Conservation (phyloP, 1,140 invertebrate species). For the Zaprionus nigranus region DNA sequence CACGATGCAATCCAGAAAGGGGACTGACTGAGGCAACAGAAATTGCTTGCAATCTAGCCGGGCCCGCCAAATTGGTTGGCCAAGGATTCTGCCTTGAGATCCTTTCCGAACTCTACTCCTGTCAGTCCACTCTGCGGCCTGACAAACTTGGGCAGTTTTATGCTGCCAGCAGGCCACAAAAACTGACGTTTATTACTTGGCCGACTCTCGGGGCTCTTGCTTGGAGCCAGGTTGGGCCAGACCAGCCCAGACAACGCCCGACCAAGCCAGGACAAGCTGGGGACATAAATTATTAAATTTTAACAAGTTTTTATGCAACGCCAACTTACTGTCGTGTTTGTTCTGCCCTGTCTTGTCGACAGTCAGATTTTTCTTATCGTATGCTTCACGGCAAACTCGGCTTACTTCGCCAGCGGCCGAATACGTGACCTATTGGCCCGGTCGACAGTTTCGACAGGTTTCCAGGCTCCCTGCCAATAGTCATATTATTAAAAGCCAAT, state of each 20-base stretch:
- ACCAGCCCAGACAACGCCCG: not conserved
- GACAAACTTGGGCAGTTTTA: constrained; percentile 76
- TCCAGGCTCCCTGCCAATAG: constrained; percentile 62
- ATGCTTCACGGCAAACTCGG: constrained; percentile 50
- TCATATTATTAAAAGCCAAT: constrained; percentile 69
- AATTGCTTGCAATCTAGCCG: constrained; percentile 59
- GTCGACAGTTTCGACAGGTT: constrained; percentile 16
- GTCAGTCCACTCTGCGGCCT: constrained; percentile 47
- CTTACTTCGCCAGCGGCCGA: constrained; percentile 65
- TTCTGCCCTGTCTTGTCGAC: constrained; percentile 42
- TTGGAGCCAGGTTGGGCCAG: constrained; percentile 5
- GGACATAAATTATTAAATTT: constrained; percentile 83
- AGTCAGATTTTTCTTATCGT: constrained; percentile 25
- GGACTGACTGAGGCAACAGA: not conserved
- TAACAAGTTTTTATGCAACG: constrained; percentile 79
- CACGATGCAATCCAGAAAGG: constrained; percentile 5
- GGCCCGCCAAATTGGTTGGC: constrained; percentile 60
- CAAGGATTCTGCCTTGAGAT: constrained; percentile 4
- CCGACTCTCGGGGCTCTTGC: not conserved
- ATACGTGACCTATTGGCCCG: constrained; percentile 56
- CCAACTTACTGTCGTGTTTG: constrained; percentile 58
- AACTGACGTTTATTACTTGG: constrained; percentile 76
- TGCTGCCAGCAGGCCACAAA: constrained; percentile 54
- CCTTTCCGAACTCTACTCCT: constrained; percentile 27
- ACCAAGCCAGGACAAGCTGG: constrained; percentile 39